Evolutionary conservation across 1,140 invertebrate genomes (phyloP).

Genomic region (Brachionus koreanus): DNA sequence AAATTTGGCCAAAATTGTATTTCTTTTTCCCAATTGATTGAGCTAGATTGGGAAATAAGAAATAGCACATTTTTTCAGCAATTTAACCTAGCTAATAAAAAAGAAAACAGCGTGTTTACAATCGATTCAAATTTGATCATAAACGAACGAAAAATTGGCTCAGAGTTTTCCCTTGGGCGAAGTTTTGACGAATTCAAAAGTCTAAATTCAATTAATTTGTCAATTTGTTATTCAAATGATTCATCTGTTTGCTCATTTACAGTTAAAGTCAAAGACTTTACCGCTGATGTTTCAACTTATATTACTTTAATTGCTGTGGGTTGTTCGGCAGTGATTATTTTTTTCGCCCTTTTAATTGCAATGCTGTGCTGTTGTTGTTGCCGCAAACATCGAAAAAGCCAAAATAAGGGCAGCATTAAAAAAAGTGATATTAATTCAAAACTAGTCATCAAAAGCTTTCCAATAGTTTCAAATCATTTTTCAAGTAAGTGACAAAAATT

Average conservation of each 20-base stretch:
- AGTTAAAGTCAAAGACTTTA: conserved; percentile 28
- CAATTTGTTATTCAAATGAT: conserved; percentile 42
- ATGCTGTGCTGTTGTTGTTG: conserved; percentile 43
- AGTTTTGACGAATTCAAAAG: conserved; percentile 36
- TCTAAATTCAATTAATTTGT: background rate
- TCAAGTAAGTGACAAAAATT: conserved; percentile 5
- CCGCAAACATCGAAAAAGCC: background rate
- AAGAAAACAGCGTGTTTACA: background rate
- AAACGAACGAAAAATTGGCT: background rate
- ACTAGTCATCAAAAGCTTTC: conserved; percentile 42
- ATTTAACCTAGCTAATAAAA: background rate
- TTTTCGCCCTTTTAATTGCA: background rate
- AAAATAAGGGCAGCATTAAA: conserved; percentile 7
- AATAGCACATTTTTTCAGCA: conserved; percentile 13
- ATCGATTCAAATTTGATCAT: conserved; percentile 25
- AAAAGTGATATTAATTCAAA: conserved; percentile 21
- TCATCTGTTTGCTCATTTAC: conserved; percentile 21
- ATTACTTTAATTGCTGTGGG: conserved; percentile 31
- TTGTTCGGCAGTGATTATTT: conserved; percentile 32
- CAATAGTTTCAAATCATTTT: conserved; percentile 5
- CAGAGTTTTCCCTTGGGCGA: background rate
- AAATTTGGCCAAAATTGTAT: conserved; percentile 44
- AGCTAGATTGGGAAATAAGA: conserved; percentile 18
- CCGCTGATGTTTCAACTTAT: conserved; percentile 34
- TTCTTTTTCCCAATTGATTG: conserved; percentile 26